Evolutionary conservation across 2,888 invertebrate species (phyloP), one percentile per base, ranked within the genome.

Genomic region (Abrostola tripartita): DNA sequence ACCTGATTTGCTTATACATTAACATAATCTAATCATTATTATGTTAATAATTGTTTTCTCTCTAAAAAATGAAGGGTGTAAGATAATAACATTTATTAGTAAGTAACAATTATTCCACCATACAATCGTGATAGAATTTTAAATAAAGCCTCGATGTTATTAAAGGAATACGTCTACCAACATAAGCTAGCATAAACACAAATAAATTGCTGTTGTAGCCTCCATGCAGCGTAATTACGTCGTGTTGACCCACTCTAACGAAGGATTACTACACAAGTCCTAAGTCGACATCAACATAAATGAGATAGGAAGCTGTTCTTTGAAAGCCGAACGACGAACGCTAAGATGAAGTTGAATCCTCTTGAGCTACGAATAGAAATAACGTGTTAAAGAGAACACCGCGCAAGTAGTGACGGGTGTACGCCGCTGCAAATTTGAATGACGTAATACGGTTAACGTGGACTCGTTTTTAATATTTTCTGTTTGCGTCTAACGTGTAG

Each of bases 221-320:
- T 61, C 63, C 69, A 56, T 69, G 70, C 70, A 55, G 55, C 65
- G 61, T 75, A 69, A 68, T 72, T 68, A 70, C 65, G 54, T n/a
- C 52, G 41, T 65, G 69, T 75, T 72, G 65, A 72, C 65, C 65
- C 52, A 60, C 52, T 65, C 65, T 67, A 73, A 77, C 65, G 60
- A 74, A 66, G 75, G 63, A 76, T 76, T 66, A 78, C 64, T 37
- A 61, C 61, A 74, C 59, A 60, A 61, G 69, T 64, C 60, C 59
- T 69, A 59, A 68, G 59, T 58, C 61, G 68, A 68, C 72, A 75
- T 70, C 76, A 76, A 78, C 76, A 73, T 78, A 78, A 78, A 78
- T 78, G 76, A 76, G 75, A 77, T 65, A 67, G 76, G 68, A 73
- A 76, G 68, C 69, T 56, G 61, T 69, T 72, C 66, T 77, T 76